Percentiles rank a stretch among this genome's conserved stretches.
Conservation (phyloP, 2,888 invertebrate species). For the Ectobius pallidus region DNA sequence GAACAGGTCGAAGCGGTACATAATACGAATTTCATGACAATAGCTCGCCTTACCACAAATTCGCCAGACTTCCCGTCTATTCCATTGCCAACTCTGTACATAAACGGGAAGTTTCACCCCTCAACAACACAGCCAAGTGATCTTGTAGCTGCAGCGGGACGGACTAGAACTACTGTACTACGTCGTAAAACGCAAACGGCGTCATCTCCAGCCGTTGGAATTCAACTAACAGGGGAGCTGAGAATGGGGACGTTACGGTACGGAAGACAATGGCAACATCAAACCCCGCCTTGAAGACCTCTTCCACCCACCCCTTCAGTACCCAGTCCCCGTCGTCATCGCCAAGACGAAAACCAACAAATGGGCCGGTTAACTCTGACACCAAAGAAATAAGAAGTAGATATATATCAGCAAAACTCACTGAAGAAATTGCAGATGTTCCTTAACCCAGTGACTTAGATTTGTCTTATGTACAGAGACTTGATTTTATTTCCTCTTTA, state of each 20-base stretch:
- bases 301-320: background rate
- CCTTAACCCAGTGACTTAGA: too few species aligned
- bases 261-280: slow-evolving; percentile 41
- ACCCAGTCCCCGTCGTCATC: background rate
- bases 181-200: slow-evolving; percentile 45
- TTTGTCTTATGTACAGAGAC: too few species aligned
- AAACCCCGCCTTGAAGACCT: slow-evolving; percentile 27
- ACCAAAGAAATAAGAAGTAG: too few species aligned
- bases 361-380: slow-evolving; percentile 15
- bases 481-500: too few species aligned
- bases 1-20: too few species aligned
- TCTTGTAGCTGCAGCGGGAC: slow-evolving; percentile 33
- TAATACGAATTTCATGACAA: too few species aligned
- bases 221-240: slow-evolving; percentile 45
- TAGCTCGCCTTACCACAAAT: slow-evolving; percentile 14
- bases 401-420: too few species aligned
- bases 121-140: slow-evolving; percentile 19
- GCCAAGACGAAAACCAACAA: slow-evolving; percentile 5
- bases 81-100: slow-evolving; percentile 6
- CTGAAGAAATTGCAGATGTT: too few species aligned
- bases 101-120: slow-evolving; percentile 25
- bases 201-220: slow-evolving; percentile 46
- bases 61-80: slow-evolving; percentile 8
- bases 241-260: slow-evolving; percentile 37
- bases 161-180: slow-evolving; percentile 24